phyloP scores from a whole-genome alignment of 1,140 invertebrate genomes.

The Calliphora vicina region DNA sequence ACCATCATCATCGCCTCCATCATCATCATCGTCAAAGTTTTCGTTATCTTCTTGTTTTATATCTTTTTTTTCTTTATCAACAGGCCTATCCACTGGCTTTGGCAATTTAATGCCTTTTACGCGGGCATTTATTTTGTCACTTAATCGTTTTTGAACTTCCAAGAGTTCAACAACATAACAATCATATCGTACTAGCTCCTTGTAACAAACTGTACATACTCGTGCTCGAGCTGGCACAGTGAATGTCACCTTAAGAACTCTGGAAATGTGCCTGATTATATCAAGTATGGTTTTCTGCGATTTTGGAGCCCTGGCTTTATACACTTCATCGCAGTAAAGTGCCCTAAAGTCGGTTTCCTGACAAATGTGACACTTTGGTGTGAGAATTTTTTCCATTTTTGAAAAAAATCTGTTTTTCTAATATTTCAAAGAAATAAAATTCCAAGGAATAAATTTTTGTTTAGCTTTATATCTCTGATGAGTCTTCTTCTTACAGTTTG shows the following conservation, averaged over 20 bases:
- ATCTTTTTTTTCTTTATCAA: background rate
- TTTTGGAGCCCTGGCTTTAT: conserved; percentile 8
- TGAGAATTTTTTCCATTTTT: background rate
- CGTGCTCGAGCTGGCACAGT: background rate
- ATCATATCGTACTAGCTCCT: conserved; percentile 11
- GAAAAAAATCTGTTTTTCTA: background rate
- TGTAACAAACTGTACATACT: background rate
- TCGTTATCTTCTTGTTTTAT: background rate
- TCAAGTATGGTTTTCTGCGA: conserved; percentile 10
- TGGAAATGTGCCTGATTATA: conserved; percentile 15
- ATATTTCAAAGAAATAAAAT: background rate
- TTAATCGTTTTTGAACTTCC: conserved; percentile 3
- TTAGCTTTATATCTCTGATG: background rate
- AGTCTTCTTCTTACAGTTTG: background rate
- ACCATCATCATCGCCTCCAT: background rate
- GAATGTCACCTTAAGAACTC: conserved; percentile 18
- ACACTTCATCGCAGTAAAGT: conserved; percentile 7
- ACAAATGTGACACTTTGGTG: conserved; percentile 1
- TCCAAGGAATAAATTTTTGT: background rate
- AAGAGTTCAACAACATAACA: conserved; percentile 17
- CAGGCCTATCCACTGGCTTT: background rate
- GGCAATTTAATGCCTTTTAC: background rate
- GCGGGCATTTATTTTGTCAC: background rate
- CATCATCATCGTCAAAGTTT: background rate
- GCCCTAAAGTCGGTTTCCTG: background rate